Base-by-base conservation (phyloP, 2,113 vertebrate species). In the Gobio gobio region DNA sequence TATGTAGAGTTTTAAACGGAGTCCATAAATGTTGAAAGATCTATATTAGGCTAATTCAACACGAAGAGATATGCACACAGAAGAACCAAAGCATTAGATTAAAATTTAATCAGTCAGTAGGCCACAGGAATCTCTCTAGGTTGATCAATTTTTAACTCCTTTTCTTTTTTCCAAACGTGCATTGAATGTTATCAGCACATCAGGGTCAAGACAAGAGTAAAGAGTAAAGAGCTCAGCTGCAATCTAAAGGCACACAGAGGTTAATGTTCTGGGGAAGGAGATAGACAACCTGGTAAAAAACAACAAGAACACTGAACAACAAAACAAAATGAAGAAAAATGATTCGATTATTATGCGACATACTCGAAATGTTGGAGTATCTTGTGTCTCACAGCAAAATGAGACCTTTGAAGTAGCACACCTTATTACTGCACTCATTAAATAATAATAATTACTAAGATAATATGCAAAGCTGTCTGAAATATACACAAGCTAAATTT, bases 51-150 rank as follows among this genome's bases (percentile, higher is more conserved):
- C 49, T 58, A 40, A 56, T 83, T 18, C 66, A 83, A 8, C 49
- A 56, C 2, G 18, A 36, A 82, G 45, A 68, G 20, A 68, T 68
- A 33, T 56, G 29, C 51, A 70, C 66, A 72, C 49, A 83, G 5
- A 63, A 43, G 10, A 54, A 76, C 16, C 12, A 83, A 83, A 3
- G 10, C 66, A 72, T 72, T 73, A 81, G 79, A 83, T 83, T 83
- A 73, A 73, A 82, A 83, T 3, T 10, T 43, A 43, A 83, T 83
- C 64, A 72, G 66, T 72, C 33, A 33, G 47, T n/a, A 26, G 66
- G 49, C 33, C 24, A 68, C 8, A 4, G 64, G 49, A 72, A 24
- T 82, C 49, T 22, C 22, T 40, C 47, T 22, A 56, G 47, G 33
- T 58, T 72, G 47, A 58, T 68, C 29, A 43, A 66, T 72, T 40